Conservation (phyloP, 2,888 invertebrate species). For the Pantelozetes paolii region DNA sequence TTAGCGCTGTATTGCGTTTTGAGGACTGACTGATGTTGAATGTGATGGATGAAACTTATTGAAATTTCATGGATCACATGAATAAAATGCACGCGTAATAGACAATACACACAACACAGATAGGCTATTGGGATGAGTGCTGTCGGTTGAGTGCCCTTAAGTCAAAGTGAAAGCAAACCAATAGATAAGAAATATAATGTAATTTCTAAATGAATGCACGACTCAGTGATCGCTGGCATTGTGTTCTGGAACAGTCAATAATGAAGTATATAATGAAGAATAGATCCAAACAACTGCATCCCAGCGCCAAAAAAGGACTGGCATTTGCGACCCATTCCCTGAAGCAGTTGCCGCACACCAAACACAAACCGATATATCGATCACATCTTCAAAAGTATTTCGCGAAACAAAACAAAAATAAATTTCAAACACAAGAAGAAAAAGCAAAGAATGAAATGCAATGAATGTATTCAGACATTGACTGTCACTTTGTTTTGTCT, state of each 20-base stretch:
- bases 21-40: conserved; percentile 25
- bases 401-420: not conserved
- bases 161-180: conserved; percentile 5
- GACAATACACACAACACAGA: conserved; percentile 1
- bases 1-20: not conserved
- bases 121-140: not conserved
- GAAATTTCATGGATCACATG: conserved; percentile 36
- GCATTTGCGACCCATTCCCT: conserved; percentile 12
- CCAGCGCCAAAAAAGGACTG: not conserved
- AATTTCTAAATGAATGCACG: conserved; percentile 14
- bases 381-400: not conserved
- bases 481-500: not conserved
- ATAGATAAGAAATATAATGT: conserved; percentile 8
- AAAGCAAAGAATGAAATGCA: not conserved
- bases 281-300: not conserved
- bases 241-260: conserved; percentile 11
- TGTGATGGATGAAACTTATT: conserved; percentile 38
- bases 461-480: not conserved
- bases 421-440: not conserved
- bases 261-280: conserved; percentile 32
- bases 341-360: not conserved
- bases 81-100: conserved; percentile 33
- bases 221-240: conserved; percentile 17
- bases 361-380: conserved; percentile 1
- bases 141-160: conserved; percentile 19